phyloP scores from a whole-genome alignment of 2,797 vertebrate genomes.

The Remorina albescens region DNA sequence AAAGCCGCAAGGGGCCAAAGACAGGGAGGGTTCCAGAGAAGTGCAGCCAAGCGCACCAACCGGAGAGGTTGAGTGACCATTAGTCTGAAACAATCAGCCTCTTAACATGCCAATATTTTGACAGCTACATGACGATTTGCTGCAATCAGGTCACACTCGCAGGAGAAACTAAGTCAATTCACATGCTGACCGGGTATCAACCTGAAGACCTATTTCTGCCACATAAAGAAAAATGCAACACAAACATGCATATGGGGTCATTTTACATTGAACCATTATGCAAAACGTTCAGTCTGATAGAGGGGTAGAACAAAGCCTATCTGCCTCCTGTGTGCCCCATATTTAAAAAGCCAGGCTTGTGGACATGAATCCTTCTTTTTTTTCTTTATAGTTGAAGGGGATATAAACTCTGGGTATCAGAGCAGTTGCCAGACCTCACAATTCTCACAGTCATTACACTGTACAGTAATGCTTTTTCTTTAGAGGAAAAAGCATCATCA shows the following conservation, averaged over 20 bases:
- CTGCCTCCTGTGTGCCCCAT: constrained; percentile 45
- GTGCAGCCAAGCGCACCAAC: constrained; percentile 83
- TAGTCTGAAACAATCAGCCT: constrained; percentile 87
- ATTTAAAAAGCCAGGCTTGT: constrained; percentile 72
- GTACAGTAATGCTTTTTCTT: constrained; percentile 80
- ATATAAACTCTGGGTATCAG: no score
- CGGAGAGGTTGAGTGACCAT: constrained; percentile 84
- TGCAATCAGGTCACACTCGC: constrained; percentile 83
- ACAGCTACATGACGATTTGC: constrained; percentile 74
- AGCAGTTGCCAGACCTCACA: constrained; percentile 72
- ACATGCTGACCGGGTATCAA: constrained; percentile 74
- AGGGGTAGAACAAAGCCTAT: constrained; percentile 62
- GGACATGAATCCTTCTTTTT: constrained; percentile 81
- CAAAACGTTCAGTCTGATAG: constrained; percentile 37
- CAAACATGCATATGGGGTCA: constrained; percentile 60
- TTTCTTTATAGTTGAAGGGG: constrained; percentile 74
- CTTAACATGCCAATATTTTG: constrained; percentile 81
- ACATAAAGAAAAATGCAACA: constrained; percentile 41
- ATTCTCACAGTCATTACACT: constrained; percentile 72
- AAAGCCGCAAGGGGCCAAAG: constrained; percentile 79
- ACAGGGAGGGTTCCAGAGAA: constrained; percentile 64
- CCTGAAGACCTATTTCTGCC: constrained; percentile 76
- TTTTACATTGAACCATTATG: constrained; percentile 49
- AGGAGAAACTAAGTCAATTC: constrained; percentile 71
- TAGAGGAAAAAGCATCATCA: constrained; percentile 75